Base-by-base conservation (phyloP, 2,797 vertebrate species). In the Rallus crepitans region DNA sequence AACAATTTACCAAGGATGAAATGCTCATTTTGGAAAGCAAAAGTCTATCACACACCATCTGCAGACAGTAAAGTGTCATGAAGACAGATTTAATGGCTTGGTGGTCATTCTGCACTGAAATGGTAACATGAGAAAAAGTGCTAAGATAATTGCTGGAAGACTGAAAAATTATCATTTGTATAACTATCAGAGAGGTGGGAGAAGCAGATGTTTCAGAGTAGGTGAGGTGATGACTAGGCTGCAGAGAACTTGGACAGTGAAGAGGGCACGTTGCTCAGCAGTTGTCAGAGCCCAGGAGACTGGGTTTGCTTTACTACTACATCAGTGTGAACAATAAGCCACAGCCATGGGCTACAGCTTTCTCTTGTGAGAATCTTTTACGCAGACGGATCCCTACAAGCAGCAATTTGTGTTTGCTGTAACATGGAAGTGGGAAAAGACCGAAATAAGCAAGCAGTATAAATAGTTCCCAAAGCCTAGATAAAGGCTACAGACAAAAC, bases 11-110 rank as follows among this genome's bases (percentile, higher is more conserved):
- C 39, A 50, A 86, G 83, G 85, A 40, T 79, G n/a, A 93, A 90
- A 91, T 35, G 35, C 76, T 94, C 72, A 33, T 72, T 96, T 81
- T 91, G 82, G 69, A 88, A 89, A 86, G 65, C 50, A 52, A 89
- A 45, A 93, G 89, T 45, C 85, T 88, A 71, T 85, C 87, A 61
- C 77, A 79, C 77, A 91, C 87, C 96, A 95, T 96, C 96, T 96
- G 96, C 79, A 94, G 94, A 88, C 55, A 95, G 57, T 53, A 61
- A 95, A 93, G 82, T 56, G 84, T 87, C 93, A 94, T 59, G 73
- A 92, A 88, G 91, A 94, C 79, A 93, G 83, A 96, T 96, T 92
- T 95, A 95, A 73, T 90, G 73, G 59, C 73, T 87, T 24, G 9
- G 69, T 83, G 73, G 87, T 7, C 75, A 87, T 86, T 84, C 94